Evolutionary conservation across 53 echinoderm and acorn worm species (phyloP).

Genomic region (Mesocentrotus franciscanus): DNA sequence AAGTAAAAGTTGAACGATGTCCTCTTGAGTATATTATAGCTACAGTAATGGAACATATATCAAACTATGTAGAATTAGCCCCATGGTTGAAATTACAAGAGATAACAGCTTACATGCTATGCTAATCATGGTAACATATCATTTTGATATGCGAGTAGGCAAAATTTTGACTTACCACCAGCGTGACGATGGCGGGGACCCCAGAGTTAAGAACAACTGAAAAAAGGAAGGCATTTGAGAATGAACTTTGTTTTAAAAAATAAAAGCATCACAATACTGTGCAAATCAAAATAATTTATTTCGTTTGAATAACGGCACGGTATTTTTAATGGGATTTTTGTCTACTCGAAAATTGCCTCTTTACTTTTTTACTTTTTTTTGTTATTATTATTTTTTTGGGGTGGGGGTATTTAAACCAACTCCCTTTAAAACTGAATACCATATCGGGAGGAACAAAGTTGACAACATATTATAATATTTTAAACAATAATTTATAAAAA

Average conservation of each 20-base stretch:
- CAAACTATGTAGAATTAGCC: too few species aligned
- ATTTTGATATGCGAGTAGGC: not conserved
- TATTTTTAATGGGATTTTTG: too few species aligned
- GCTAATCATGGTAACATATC: too few species aligned
- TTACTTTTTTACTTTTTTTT: too few species aligned
- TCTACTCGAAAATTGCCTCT: too few species aligned
- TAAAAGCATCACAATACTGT: not conserved
- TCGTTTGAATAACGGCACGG: not conserved
- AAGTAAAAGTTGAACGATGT: too few species aligned
- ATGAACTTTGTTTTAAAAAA: not conserved
- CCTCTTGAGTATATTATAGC: too few species aligned
- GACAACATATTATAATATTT: not conserved
- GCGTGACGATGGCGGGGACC: constrained; percentile 57
- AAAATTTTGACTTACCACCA: constrained; percentile 69
- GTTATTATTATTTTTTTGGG: too few species aligned
- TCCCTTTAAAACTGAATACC: not conserved
- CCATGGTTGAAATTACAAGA: not conserved
- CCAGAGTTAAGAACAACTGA: constrained; percentile 68
- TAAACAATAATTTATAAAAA: too few species aligned
- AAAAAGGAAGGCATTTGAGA: not conserved
- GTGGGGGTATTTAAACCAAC: too few species aligned
- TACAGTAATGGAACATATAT: too few species aligned
- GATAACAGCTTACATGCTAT: too few species aligned
- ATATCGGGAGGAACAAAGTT: not conserved
- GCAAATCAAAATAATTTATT: not conserved